Evolutionary conservation across 2,113 vertebrate species (phyloP).

Genomic region (Albula glossodonta): DNA sequence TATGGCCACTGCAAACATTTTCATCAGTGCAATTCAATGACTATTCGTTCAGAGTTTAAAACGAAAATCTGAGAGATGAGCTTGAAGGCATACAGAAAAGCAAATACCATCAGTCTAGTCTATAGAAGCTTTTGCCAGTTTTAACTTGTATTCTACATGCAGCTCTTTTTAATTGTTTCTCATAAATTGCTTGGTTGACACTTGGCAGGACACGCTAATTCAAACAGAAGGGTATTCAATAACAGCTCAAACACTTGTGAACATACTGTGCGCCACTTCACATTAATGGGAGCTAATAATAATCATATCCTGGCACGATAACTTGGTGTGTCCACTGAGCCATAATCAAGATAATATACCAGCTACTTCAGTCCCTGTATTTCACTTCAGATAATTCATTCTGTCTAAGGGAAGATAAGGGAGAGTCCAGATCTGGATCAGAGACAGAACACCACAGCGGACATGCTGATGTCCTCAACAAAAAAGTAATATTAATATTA

Average conservation of each 20-base stretch:
- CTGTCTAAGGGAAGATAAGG: conserved; percentile 50
- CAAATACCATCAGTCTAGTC: not conserved
- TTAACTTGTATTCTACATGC: not conserved
- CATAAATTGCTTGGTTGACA: conserved; percentile 39
- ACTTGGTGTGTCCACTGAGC: not conserved
- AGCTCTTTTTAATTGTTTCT: conserved; percentile 11
- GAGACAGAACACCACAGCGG: conserved; percentile 39
- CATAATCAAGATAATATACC: conserved; percentile 65
- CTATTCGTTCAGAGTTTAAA: conserved; percentile 11
- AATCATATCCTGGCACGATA: conserved; percentile 59
- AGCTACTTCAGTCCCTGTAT: conserved; percentile 58
- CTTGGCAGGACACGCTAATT: conserved; percentile 39
- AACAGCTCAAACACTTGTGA: conserved; percentile 52
- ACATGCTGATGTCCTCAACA: not conserved
- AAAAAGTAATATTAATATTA: not conserved
- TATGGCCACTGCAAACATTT: not conserved
- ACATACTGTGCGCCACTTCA: conserved; percentile 25
- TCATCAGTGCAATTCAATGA: conserved; percentile 2
- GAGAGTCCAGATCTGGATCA: conserved; percentile 45
- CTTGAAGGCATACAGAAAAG: not conserved
- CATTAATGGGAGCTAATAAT: conserved; percentile 60
- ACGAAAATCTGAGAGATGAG: not conserved
- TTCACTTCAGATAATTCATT: conserved; percentile 58
- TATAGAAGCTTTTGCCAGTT: not conserved
- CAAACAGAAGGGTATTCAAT: conserved; percentile 55